Percentiles rank a stretch among this genome's conserved stretches.
These are phyloP conservation scores for Furcula furcula DNA, from an alignment of 2,888 invertebrate species.

Conservation along the genomic window DNA sequence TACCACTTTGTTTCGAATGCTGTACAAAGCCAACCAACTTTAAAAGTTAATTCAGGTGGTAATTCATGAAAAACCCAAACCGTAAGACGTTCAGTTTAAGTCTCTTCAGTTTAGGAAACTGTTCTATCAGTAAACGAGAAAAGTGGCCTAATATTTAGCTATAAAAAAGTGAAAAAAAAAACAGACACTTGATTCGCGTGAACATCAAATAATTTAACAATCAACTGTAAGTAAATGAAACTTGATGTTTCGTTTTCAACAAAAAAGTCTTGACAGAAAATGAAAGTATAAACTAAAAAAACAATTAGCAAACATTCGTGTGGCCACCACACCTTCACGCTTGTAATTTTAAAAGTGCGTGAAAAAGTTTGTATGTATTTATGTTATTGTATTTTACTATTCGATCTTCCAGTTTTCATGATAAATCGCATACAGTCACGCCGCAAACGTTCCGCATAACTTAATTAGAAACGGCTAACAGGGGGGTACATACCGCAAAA, in stretches of 20 bases:
- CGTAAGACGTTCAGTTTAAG: too few species aligned
- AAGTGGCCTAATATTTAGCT: too few species aligned
- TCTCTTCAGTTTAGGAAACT: too few species aligned
- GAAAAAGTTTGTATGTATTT: not conserved
- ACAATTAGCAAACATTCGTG: slow-evolving; percentile 12
- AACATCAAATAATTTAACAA: not conserved
- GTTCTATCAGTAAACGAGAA: too few species aligned
- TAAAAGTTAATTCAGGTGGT: not conserved
- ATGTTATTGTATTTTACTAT: not conserved
- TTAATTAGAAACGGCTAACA: slow-evolving; percentile 65
- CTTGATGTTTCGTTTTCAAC: slow-evolving; percentile 1
- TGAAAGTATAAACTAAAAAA: not conserved
- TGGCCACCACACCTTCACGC: not conserved
- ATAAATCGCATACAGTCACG: slow-evolving; percentile 51
- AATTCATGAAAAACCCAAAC: too few species aligned
- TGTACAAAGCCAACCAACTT: not conserved
- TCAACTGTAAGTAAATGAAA: slow-evolving; percentile 3
- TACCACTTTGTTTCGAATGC: too few species aligned
- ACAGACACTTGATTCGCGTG: not conserved
- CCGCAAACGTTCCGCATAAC: slow-evolving; percentile 72
- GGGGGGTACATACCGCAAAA: slow-evolving; percentile 25
- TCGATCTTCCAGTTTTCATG: slow-evolving; percentile 36
- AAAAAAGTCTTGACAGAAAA: slow-evolving; percentile 6
- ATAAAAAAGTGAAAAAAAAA: not conserved
- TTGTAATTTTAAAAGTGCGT: not conserved